Evolutionary conservation across 2,113 vertebrate genomes (phyloP).

Genomic region (Diadophis punctatus): DNA sequence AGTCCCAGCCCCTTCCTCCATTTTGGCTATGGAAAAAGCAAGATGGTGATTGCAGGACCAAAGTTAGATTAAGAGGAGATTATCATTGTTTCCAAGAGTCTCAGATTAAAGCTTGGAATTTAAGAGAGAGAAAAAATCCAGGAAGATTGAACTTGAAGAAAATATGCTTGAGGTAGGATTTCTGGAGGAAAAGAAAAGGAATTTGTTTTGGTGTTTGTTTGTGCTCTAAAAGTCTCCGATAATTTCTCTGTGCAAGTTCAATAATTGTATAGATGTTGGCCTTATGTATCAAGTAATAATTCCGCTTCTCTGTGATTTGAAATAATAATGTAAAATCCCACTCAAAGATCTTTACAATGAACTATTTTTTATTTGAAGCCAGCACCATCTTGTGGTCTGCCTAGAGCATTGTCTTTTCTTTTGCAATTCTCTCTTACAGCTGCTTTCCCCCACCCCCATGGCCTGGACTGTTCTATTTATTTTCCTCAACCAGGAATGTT

Average conservation of each 20-base stretch:
- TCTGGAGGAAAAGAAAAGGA: neutral
- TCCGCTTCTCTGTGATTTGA: neutral
- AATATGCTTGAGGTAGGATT: neutral
- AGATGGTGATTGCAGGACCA: neutral
- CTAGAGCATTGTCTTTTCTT: neutral
- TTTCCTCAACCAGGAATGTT: neutral
- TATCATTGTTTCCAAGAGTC: neutral
- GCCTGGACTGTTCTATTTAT: neutral
- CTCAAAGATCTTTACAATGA: neutral
- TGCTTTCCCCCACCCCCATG: fast-evolving
- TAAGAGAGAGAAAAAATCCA: neutral
- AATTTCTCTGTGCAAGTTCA: neutral
- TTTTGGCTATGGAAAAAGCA: neutral
- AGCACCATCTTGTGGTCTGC: neutral
- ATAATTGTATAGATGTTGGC: neutral
- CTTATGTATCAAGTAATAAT: neutral
- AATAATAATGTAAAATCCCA: neutral
- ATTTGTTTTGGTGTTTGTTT: neutral
- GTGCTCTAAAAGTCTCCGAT: neutral
- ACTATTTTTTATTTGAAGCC: neutral
- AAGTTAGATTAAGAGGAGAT: neutral
- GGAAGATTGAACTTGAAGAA: neutral
- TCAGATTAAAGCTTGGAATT: neutral
- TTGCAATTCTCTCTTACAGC: neutral
- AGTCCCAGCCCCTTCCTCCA: neutral